A percentile compares a stretch with the other conserved stretches of the same genome.
These are phyloP conservation scores for Eupithecia dodoneata DNA, from an alignment of 2,888 invertebrate genomes.

Conservation along the genomic window DNA sequence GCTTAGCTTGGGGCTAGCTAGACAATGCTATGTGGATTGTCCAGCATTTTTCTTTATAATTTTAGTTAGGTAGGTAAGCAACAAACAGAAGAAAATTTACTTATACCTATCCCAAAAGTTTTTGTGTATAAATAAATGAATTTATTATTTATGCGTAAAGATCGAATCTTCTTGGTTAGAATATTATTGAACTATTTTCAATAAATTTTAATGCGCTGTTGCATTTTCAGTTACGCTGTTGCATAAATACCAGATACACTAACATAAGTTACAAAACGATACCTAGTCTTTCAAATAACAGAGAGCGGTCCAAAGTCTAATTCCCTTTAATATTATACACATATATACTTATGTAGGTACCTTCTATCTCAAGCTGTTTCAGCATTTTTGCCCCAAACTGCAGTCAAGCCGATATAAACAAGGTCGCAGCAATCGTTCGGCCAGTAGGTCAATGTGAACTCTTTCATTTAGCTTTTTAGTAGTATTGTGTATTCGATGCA, in stretches of 20 bases:
- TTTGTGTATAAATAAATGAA: no score
- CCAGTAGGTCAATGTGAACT: slow-evolving; percentile 46
- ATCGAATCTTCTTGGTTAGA: no score
- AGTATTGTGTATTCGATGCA: slow-evolving; percentile 18
- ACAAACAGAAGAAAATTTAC: no score
- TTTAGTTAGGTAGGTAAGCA: no score
- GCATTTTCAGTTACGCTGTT: neutral
- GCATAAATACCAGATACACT: neutral
- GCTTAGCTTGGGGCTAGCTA: no score
- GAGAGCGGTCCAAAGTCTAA: neutral
- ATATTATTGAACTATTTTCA: neutral
- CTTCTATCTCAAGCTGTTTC: slow-evolving; percentile 1
- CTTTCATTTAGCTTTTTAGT: slow-evolving; percentile 35
- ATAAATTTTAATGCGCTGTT: no score
- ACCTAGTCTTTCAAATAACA: neutral
- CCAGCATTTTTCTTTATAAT: no score
- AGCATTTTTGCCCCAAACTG: slow-evolving; percentile 22
- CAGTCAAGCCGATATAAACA: slow-evolving; percentile 24
- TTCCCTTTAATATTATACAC: neutral
- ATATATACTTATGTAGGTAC: neutral
- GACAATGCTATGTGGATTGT: no score
- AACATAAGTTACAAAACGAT: neutral
- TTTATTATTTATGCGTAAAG: no score
- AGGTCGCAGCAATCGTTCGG: slow-evolving; percentile 36
- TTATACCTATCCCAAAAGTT: no score